Conservation (phyloP, 2,888 invertebrate genomes). For the Lasioglossum figueresi region DNA sequence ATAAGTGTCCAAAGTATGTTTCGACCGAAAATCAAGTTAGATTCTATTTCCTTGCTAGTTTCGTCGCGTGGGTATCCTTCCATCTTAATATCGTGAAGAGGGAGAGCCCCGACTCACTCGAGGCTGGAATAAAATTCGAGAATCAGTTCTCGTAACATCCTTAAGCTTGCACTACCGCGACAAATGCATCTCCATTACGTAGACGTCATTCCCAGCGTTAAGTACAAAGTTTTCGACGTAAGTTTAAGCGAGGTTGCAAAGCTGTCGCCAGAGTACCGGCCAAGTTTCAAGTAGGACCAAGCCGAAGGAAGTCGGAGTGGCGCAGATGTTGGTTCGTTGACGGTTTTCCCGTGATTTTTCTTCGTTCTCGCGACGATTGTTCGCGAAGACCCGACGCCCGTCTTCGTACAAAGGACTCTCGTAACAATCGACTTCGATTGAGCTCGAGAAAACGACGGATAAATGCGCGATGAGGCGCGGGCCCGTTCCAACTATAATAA, state of each 20-base stretch:
- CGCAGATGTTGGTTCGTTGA: slow-evolving; percentile 37
- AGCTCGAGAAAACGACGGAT: neutral
- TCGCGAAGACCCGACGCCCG: neutral
- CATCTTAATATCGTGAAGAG: neutral
- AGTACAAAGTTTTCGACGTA: slow-evolving; percentile 46
- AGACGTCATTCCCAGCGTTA: slow-evolving; percentile 30
- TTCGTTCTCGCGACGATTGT: slow-evolving; percentile 16
- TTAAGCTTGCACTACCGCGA: slow-evolving; percentile 3
- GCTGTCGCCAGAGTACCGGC: slow-evolving; percentile 22
- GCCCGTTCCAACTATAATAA: neutral
- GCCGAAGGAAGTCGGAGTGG: slow-evolving; percentile 12
- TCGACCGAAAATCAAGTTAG: too few relatives aligned
- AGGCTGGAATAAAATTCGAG: slow-evolving; percentile 14
- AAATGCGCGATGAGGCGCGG: neutral
- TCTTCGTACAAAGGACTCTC: neutral
- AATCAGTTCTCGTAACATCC: slow-evolving; percentile 20
- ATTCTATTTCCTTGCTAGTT: too few relatives aligned
- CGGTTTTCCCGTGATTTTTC: slow-evolving; percentile 24
- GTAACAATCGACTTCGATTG: slow-evolving; percentile 9
- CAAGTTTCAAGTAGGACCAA: slow-evolving; percentile 21
- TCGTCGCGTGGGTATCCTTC: too few relatives aligned
- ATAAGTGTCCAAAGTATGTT: too few relatives aligned
- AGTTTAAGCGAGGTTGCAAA: slow-evolving; percentile 32
- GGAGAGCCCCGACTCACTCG: neutral
- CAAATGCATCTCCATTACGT: slow-evolving; percentile 34